phyloP scores from a whole-genome alignment of 2,888 invertebrate genomes.

The Rhagonycha lutea region DNA sequence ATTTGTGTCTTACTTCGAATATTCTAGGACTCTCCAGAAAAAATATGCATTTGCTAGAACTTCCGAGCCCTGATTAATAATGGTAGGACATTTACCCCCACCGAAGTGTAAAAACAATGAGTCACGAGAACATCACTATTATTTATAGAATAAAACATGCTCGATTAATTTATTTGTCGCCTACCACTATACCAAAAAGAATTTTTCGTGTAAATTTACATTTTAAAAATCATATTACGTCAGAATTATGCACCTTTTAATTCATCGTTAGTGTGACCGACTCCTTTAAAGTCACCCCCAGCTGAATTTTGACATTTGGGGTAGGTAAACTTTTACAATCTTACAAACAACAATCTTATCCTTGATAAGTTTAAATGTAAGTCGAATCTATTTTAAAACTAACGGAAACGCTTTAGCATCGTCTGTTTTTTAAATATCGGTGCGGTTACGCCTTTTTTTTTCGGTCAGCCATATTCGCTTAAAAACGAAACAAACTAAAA shows the following conservation, averaged over 20 bases:
- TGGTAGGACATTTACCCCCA: conserved; percentile 25
- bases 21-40: no score
- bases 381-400: neutral
- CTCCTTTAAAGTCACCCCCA: neutral
- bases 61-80: no score
- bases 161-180: conserved; percentile 3
- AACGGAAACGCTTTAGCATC: neutral
- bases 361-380: neutral
- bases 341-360: neutral
- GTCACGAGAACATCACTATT: conserved; percentile 22
- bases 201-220: neutral
- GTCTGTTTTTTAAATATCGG: conserved; percentile 7
- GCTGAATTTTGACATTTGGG: conserved; percentile 3
- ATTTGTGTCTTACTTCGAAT: no score
- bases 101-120: conserved; percentile 20
- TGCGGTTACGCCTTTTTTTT: conserved; percentile 33
- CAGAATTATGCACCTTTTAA: neutral
- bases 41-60: no score
- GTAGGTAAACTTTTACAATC: neutral
- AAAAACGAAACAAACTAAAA: neutral
- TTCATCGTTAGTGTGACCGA: neutral
- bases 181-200: conserved; percentile 2
- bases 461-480: conserved; percentile 32
- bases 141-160: conserved; percentile 27
- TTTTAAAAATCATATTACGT: neutral